phyloP scores from a whole-genome alignment of 2,797 vertebrate genomes.

The Aldrovandia affinis region DNA sequence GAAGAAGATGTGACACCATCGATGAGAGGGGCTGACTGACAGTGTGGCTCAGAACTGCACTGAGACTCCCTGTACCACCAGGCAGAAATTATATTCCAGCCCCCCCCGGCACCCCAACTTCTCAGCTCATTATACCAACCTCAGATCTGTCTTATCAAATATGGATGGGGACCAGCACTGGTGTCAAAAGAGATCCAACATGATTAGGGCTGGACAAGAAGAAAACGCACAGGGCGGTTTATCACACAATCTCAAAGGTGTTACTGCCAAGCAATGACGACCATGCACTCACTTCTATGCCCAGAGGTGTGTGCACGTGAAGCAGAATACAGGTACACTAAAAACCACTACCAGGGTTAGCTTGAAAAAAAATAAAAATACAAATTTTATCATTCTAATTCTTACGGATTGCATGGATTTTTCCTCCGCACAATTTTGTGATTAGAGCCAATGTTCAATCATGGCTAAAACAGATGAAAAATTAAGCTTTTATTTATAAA shows the following conservation, averaged over 20 bases:
- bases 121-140: background rate
- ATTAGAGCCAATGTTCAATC: background rate
- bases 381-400: background rate
- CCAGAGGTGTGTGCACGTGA: background rate
- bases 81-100: background rate
- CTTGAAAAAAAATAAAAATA: background rate
- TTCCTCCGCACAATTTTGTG: background rate
- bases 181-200: background rate
- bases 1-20: background rate
- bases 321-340: background rate
- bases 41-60: background rate
- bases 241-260: background rate
- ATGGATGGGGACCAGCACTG: background rate
- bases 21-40: background rate
- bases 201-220: background rate
- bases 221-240: background rate
- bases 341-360: background rate
- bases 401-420: background rate
- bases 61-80: background rate
- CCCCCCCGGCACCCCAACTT: background rate
- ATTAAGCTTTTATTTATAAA: background rate
- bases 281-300: too few relatives aligned
- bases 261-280: too few relatives aligned
- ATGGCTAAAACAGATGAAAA: background rate
- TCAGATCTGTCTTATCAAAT: background rate